Evolutionary conservation across 2,113 vertebrate genomes (phyloP).

Genomic region (Lipotes vexillifer): DNA sequence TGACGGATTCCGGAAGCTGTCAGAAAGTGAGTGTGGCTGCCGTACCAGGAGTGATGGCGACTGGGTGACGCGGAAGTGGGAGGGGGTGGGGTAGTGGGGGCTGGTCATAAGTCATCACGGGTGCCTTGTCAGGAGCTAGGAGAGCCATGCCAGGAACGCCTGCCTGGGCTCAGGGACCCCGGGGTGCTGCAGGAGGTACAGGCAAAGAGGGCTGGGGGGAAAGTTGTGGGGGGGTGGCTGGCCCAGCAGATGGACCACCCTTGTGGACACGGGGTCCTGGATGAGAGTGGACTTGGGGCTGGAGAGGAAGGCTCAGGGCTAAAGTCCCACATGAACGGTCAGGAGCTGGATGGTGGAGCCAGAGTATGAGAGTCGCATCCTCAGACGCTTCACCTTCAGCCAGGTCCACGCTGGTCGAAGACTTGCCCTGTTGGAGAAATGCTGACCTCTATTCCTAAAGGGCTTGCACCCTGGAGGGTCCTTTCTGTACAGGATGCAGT

Average conservation of each 20-base stretch:
- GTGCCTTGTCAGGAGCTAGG: neutral
- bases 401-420: neutral
- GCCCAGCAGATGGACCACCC: neutral
- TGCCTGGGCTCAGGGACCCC: neutral
- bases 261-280: neutral
- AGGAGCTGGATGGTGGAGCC: neutral
- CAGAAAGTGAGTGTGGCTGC: neutral
- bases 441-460: neutral
- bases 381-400: neutral
- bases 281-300: neutral
- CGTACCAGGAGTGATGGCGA: fast-evolving
- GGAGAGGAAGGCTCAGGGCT: neutral
- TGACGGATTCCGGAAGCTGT: neutral
- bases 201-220: neutral
- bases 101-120: fast-evolving
- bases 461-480: neutral
- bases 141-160: neutral
- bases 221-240: neutral
- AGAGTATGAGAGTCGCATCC: neutral
- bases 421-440: neutral
- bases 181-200: neutral
- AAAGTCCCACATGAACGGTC: neutral
- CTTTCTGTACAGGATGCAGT: neutral
- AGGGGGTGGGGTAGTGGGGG: neutral
- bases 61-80: fast-evolving